Evolutionary conservation across 92 coral and sea anemone genomes (phyloP).

Genomic region (Phenganax subtilis): DNA sequence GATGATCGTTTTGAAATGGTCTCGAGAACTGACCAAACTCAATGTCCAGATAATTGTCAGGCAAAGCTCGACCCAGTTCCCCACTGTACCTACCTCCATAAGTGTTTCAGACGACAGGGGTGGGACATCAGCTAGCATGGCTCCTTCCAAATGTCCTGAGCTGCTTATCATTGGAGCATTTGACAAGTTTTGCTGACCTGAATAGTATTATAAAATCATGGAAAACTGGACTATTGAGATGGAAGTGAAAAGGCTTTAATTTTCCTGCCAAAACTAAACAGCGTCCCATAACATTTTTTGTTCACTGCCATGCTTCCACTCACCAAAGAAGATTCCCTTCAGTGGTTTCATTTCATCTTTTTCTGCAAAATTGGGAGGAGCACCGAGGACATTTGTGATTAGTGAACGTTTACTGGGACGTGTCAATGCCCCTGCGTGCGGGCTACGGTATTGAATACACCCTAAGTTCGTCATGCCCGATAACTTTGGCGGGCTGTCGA

Average conservation of each 20-base stretch:
- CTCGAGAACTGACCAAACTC: too few species aligned
- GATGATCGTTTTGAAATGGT: too few species aligned
- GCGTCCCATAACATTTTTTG: background rate
- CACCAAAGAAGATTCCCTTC: constrained; percentile 65
- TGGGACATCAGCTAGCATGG: constrained; percentile 72
- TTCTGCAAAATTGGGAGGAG: constrained; percentile 45
- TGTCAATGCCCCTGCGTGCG: constrained; percentile 4
- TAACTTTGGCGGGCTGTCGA: constrained; percentile 36
- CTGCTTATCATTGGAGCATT: constrained; percentile 45
- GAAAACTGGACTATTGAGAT: too few species aligned
- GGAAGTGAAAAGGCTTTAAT: too few species aligned
- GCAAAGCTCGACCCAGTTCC: background rate
- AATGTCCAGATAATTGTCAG: too few species aligned
- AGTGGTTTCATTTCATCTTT: constrained; percentile 75
- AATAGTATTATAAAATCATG: too few species aligned
- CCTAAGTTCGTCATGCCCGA: constrained; percentile 23
- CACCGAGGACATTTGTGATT: constrained; percentile 75
- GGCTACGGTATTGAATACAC: constrained; percentile 25
- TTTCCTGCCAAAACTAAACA: too few species aligned
- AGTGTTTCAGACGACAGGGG: constrained; percentile 81
- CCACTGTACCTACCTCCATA: constrained; percentile 57
- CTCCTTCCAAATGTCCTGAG: constrained; percentile 86
- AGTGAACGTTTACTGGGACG: constrained; percentile 50
- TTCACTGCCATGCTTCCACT: constrained; percentile 56
- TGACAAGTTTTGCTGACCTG: constrained; percentile 16